Percentiles rank a stretch among this genome's conserved stretches.
phyloP scores from a whole-genome alignment of 1,140 invertebrate species.

The Babylonia areolata region DNA sequence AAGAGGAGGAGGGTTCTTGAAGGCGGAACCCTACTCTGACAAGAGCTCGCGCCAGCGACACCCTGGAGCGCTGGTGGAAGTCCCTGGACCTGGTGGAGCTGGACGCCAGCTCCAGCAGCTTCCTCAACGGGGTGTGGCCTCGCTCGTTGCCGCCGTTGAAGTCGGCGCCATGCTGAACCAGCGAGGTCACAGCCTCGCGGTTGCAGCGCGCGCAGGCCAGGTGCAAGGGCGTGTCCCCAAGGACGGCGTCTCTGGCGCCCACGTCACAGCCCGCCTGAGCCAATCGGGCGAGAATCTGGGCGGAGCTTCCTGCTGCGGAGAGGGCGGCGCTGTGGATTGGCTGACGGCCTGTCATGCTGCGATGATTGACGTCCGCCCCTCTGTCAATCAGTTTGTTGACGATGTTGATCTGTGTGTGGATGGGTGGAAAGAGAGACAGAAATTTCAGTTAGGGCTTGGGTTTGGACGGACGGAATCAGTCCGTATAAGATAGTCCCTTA shows the following conservation, averaged over 20 bases:
- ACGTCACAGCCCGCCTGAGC: constrained; percentile 56
- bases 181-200: constrained; percentile 42
- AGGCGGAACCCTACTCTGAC: constrained; percentile 54
- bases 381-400: background rate
- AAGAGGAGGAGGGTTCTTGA: background rate
- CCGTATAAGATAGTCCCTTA: too few species aligned
- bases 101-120: constrained; percentile 58
- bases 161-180: constrained; percentile 49
- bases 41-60: constrained; percentile 51
- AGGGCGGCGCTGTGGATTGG: constrained; percentile 47
- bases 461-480: too few species aligned
- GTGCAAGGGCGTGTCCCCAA: constrained; percentile 58
- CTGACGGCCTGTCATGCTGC: constrained; percentile 20
- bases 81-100: constrained; percentile 31
- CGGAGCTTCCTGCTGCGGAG: background rate
- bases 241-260: constrained; percentile 49
- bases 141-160: constrained; percentile 38
- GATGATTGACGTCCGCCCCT: constrained; percentile 27
- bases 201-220: constrained; percentile 54
- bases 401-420: constrained; percentile 1
- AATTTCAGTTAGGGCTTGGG: too few species aligned
- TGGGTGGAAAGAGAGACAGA: too few species aligned
- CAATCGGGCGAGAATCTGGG: constrained; percentile 37
- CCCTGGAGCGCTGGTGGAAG: constrained; percentile 55
- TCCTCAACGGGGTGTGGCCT: constrained; percentile 59